Conservation (phyloP, 35 echinoderm and acorn worm species). For the Heliocidaris erythrogramma region DNA sequence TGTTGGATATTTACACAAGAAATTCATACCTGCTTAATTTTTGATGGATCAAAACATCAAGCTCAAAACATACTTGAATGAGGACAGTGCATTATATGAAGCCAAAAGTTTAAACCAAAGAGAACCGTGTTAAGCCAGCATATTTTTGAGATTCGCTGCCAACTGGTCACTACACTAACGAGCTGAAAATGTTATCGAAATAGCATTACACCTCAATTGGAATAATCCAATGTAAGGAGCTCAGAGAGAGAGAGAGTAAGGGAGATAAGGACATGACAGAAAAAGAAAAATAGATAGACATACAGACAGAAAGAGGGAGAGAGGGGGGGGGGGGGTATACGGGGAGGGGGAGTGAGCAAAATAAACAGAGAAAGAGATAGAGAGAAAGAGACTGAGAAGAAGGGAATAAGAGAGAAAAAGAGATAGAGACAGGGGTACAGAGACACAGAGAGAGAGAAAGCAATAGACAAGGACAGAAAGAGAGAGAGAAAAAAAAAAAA, state of each 20-base stretch:
- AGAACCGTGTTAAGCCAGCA: too few species aligned
- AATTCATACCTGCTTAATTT: neutral
- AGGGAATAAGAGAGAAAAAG: neutral
- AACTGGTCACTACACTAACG: neutral
- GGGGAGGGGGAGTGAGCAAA: neutral
- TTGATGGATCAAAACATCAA: too few species aligned
- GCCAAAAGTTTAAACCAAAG: too few species aligned
- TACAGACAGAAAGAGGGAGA: neutral
- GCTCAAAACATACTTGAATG: too few species aligned
- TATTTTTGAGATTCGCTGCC: neutral
- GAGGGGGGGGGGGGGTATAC: too few species aligned
- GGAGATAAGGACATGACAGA: neutral
- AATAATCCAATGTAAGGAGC: too few species aligned
- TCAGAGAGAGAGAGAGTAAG: neutral
- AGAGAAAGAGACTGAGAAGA: constrained; percentile 34
- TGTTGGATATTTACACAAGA: neutral
- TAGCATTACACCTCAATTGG: neutral
- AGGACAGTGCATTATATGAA: too few species aligned
- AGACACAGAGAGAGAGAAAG: neutral
- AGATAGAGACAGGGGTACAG: neutral
- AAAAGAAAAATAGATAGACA: neutral
- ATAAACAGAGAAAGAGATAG: neutral
- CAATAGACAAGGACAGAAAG: neutral
- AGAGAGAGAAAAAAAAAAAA: neutral
- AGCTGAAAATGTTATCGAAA: neutral